These are phyloP conservation scores for Chaetogeoica ovagalla DNA, from an alignment of 2,888 invertebrate genomes.

Conservation along the genomic window DNA sequence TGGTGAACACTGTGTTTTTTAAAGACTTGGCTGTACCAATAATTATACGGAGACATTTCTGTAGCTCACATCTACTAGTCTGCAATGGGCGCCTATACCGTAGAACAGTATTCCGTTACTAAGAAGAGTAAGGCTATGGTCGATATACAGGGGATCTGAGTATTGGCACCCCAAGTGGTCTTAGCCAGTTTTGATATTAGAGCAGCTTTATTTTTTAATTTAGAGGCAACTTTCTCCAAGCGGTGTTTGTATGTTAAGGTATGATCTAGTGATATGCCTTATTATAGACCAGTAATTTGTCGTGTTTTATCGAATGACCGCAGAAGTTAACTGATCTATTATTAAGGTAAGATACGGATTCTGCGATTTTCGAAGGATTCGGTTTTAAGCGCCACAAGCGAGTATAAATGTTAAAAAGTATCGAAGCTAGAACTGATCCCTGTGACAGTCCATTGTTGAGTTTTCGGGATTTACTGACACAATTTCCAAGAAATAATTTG, in stretches of 20 bases:
- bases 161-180: neutral
- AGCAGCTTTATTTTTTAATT: neutral
- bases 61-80: no score
- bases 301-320: neutral
- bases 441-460: neutral
- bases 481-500: neutral
- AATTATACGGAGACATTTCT: no score
- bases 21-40: neutral
- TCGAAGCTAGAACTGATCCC: neutral
- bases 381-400: neutral
- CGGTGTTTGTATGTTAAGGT: slow-evolving; percentile 3
- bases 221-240: slow-evolving; percentile 10
- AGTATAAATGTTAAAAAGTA: neutral
- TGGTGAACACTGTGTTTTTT: neutral
- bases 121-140: no score
- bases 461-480: neutral
- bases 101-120: no score
- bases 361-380: neutral
- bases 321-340: slow-evolving; percentile 9
- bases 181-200: neutral
- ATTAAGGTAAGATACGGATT: neutral
- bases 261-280: neutral
- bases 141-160: no score
- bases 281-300: neutral
- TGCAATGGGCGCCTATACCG: no score